Percentiles rank a stretch among this genome's conserved stretches.
phyloP scores from a whole-genome alignment of 2,888 invertebrate species.

The Fissipunctia ypsillon region DNA sequence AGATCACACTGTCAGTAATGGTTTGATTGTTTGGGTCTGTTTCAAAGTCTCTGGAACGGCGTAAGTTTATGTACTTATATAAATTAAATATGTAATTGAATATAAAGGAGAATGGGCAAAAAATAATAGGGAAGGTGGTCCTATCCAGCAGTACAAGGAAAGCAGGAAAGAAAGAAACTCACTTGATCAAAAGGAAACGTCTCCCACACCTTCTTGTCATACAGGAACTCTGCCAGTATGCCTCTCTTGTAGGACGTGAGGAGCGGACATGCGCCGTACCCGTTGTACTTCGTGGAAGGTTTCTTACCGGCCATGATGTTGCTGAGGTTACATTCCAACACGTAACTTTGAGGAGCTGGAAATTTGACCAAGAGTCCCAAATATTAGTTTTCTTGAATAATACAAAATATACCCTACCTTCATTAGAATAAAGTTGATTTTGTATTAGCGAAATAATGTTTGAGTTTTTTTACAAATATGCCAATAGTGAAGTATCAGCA shows the following conservation, averaged over 20 bases:
- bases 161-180: slow-evolving; percentile 67
- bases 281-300: slow-evolving; percentile 92
- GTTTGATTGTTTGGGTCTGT: too few species aligned
- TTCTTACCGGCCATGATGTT: slow-evolving; percentile 91
- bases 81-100: too few species aligned
- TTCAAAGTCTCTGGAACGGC: too few species aligned
- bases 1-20: too few species aligned
- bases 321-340: slow-evolving; percentile 93
- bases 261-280: slow-evolving; percentile 98
- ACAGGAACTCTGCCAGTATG: slow-evolving; percentile 98
- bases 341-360: slow-evolving; percentile 95
- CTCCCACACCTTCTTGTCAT: slow-evolving; percentile 94
- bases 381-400: too few species aligned
- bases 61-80: too few species aligned
- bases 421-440: too few species aligned
- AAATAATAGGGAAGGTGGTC: not conserved
- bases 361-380: slow-evolving; percentile 33
- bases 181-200: slow-evolving; percentile 97
- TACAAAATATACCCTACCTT: too few species aligned
- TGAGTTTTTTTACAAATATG: too few species aligned
- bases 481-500: too few species aligned
- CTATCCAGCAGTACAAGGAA: too few species aligned
- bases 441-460: too few species aligned
- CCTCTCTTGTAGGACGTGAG: slow-evolving; percentile 95
- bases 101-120: not conserved